Evolutionary conservation across 2,113 vertebrate genomes (phyloP).

Genomic region (Aegypius monachus): DNA sequence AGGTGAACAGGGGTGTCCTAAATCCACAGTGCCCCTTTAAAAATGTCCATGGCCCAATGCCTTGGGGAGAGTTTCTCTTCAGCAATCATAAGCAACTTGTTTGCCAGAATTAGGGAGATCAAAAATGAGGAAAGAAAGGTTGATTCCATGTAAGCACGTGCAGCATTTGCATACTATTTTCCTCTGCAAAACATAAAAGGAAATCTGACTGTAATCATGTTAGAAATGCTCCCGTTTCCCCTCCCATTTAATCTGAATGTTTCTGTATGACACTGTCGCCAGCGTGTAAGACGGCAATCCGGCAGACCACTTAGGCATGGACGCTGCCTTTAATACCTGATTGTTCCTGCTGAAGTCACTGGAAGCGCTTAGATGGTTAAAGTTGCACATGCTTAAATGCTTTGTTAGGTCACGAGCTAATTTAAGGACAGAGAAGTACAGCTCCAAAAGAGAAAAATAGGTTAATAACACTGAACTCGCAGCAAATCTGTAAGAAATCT

Average conservation of each 20-base stretch:
- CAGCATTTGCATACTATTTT: conserved; percentile 30
- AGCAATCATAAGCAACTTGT: neutral
- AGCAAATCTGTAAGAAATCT: neutral
- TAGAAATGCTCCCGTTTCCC: conserved; percentile 35
- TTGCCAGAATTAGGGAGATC: conserved; percentile 1
- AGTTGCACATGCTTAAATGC: neutral
- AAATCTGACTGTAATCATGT: conserved; percentile 37
- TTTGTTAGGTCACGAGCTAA: conserved; percentile 2
- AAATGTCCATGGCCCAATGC: neutral
- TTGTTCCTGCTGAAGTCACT: neutral
- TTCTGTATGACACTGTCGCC: neutral
- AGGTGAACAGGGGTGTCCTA: neutral
- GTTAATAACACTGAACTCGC: neutral
- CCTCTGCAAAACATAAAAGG: conserved; percentile 25
- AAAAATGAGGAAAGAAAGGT: neutral
- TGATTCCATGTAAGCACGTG: neutral
- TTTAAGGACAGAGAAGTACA: neutral
- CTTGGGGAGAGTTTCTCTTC: neutral
- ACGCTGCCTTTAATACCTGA: neutral
- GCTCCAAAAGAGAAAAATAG: neutral
- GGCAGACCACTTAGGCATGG: neutral
- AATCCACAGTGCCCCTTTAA: neutral
- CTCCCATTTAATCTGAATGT: neutral
- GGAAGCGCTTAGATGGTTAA: neutral
- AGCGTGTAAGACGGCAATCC: neutral